Conservation (phyloP, 53 echinoderm and acorn worm species). For the Actinopyga echinites region DNA sequence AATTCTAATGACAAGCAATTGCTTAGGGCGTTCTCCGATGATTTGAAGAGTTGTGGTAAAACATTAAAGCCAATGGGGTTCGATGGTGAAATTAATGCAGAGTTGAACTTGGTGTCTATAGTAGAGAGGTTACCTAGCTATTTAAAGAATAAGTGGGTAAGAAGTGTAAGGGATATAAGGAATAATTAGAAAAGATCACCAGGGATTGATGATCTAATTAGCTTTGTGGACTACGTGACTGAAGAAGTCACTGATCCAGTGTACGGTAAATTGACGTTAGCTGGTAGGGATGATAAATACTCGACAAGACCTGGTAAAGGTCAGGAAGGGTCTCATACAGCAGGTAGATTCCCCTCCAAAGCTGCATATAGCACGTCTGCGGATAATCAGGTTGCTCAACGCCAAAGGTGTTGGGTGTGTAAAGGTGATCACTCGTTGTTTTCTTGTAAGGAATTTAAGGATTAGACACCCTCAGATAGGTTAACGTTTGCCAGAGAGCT, state of each 20-base stretch:
- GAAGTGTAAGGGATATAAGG: not conserved
- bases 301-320: too few species aligned
- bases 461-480: slow-evolving; percentile 10
- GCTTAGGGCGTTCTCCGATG: slow-evolving; percentile 48
- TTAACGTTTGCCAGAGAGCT: slow-evolving; percentile 17
- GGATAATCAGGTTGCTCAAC: too few species aligned
- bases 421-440: slow-evolving; percentile 15
- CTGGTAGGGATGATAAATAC: not conserved
- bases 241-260: slow-evolving; percentile 6
- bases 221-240: not conserved
- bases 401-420: not conserved
- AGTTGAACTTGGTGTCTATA: not conserved
- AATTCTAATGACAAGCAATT: not conserved
- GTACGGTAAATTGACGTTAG: not conserved
- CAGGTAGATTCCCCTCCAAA: too few species aligned
- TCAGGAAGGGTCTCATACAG: too few species aligned
- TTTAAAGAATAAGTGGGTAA: slow-evolving; percentile 41
- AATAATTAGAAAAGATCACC: not conserved
- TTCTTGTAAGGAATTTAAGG: slow-evolving; percentile 41
- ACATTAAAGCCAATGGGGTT: slow-evolving; percentile 44
- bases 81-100: slow-evolving; percentile 21
- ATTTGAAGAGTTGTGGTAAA: slow-evolving; percentile 37
- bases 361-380: too few species aligned
- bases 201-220: not conserved
- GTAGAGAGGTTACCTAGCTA: slow-evolving; percentile 33